A percentile compares a stretch with the other conserved stretches of the same genome.
These are phyloP conservation scores for Sepiola atlantica DNA, from an alignment of 2,888 invertebrate species.

Conservation along the genomic window DNA sequence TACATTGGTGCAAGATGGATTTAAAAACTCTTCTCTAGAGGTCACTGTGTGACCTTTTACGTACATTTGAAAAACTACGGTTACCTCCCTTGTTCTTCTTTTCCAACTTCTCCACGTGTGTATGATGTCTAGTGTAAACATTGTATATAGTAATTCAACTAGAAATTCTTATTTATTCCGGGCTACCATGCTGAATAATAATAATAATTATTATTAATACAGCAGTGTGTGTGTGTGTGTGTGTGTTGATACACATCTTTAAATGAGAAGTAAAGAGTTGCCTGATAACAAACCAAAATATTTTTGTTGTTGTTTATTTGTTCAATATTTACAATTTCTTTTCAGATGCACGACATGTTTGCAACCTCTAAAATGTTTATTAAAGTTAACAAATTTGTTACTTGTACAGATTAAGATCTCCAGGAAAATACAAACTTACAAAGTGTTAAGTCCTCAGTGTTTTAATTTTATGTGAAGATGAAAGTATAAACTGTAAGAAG, in stretches of 20 bases:
- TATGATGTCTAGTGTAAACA: constrained; percentile 46
- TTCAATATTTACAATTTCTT: not conserved
- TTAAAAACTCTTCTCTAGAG: not conserved
- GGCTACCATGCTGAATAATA: constrained; percentile 24
- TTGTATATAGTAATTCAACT: constrained; percentile 46
- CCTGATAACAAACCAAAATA: not conserved
- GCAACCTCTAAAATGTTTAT: not conserved
- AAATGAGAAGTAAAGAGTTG: constrained; percentile 45
- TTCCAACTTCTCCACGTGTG: constrained; percentile 36
- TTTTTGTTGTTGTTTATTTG: not conserved
- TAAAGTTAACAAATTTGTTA: not conserved
- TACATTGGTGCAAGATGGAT: not conserved
- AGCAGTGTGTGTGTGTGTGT: not conserved
- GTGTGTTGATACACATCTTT: constrained; percentile 24
- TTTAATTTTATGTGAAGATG: too few species aligned
- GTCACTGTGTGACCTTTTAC: constrained; percentile 40
- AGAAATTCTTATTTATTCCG: constrained; percentile 46
- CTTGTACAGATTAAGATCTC: too few species aligned
- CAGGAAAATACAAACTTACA: too few species aligned
- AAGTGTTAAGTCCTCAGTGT: too few species aligned
- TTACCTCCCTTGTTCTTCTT: constrained; percentile 37
- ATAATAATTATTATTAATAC: not conserved
- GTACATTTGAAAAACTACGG: not conserved
- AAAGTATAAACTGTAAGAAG: too few species aligned
- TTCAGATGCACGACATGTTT: not conserved